phyloP scores from a whole-genome alignment of 1,140 invertebrate species.

The Achroia grisella region DNA sequence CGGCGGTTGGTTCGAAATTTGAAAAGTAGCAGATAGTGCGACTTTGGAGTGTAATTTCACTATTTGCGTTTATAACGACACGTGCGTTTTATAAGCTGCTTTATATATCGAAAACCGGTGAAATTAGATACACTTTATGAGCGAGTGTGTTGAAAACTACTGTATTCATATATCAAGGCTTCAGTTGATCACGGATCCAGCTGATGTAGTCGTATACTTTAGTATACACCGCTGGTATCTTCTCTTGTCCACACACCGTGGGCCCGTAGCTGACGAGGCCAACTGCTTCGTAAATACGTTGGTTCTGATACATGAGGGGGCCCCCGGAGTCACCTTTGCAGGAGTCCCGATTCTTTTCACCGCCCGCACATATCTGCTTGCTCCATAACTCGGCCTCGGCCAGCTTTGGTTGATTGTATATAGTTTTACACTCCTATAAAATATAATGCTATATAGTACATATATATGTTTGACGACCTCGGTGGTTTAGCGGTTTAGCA shows the following conservation, averaged over 20 bases:
- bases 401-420: constrained; percentile 38
- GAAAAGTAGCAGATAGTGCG: too few relatives aligned
- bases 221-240: constrained; percentile 78
- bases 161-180: background rate
- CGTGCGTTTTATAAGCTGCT: too few relatives aligned
- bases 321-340: constrained; percentile 74
- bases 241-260: constrained; percentile 69
- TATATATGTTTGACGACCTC: too few relatives aligned
- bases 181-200: constrained; percentile 68
- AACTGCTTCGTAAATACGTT: constrained; percentile 26
- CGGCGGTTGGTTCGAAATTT: too few relatives aligned
- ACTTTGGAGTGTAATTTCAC: too few relatives aligned
- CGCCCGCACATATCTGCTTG: constrained; percentile 52
- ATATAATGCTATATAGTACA: too few relatives aligned
- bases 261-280: constrained; percentile 79
- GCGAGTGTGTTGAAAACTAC: too few relatives aligned
- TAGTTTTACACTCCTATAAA: constrained; percentile 66
- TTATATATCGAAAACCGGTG: too few relatives aligned
- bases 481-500: too few relatives aligned
- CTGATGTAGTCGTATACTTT: constrained; percentile 72
- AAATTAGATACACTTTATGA: too few relatives aligned
- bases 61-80: too few relatives aligned
- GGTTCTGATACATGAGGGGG: constrained; percentile 72
- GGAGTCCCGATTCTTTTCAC: constrained; percentile 45
- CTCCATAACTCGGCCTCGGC: constrained; percentile 42